Percentiles rank a stretch among this genome's conserved stretches.
These are phyloP conservation scores for Trachelipus rathkii DNA, from an alignment of 1,140 invertebrate genomes.

Conservation along the genomic window DNA sequence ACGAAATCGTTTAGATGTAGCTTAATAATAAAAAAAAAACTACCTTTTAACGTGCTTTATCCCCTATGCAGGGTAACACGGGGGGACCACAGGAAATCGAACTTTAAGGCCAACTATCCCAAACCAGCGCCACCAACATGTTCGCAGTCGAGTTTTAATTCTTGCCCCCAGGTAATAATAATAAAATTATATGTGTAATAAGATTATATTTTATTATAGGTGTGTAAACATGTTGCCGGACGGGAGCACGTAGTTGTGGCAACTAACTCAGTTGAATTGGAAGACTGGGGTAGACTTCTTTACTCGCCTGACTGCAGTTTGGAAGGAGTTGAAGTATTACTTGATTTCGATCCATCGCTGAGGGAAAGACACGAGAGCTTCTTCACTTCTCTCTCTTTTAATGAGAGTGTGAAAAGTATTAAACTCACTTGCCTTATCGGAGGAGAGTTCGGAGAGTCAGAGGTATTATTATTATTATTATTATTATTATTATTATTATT, in stretches of 20 bases:
- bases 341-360: conserved; percentile 39
- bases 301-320: conserved; percentile 44
- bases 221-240: conserved; percentile 43
- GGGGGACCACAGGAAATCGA: too few species aligned
- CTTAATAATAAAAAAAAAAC: too few species aligned
- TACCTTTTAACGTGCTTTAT: too few species aligned
- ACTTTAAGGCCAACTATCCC: too few species aligned
- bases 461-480: conserved; percentile 28
- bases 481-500: too few species aligned
- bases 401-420: conserved; percentile 43
- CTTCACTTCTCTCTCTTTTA: conserved; percentile 45
- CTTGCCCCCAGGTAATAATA: too few species aligned
- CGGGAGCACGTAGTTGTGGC: conserved; percentile 44
- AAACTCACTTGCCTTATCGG: conserved; percentile 44
- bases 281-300: conserved; percentile 42
- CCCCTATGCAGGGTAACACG: too few species aligned
- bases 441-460: conserved; percentile 42
- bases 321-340: conserved; percentile 41
- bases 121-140: too few species aligned
- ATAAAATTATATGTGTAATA: background rate
- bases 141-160: too few species aligned
- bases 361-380: conserved; percentile 41
- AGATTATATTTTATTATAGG: conserved; percentile 26
- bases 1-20: background rate
- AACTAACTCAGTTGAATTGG: conserved; percentile 40